These are phyloP conservation scores for Diprion similis DNA, from an alignment of 1,140 invertebrate genomes.

Conservation along the genomic window DNA sequence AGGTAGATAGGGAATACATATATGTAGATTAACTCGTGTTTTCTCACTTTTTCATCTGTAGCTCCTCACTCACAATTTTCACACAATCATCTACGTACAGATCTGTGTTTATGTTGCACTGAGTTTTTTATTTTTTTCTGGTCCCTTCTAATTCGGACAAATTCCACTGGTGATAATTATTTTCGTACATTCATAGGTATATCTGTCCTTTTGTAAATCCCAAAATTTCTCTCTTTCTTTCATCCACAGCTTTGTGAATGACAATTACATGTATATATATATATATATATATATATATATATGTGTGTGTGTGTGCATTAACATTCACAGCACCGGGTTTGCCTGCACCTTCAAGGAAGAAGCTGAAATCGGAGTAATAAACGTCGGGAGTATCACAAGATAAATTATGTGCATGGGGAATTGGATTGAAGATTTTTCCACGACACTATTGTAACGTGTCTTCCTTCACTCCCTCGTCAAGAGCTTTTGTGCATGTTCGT, in stretches of 20 bases:
- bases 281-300: background rate
- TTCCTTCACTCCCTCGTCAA: background rate
- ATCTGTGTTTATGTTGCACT: no score
- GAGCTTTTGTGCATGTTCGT: background rate
- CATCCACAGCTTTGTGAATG: background rate
- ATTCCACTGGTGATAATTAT: no score
- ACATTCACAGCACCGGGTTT: background rate
- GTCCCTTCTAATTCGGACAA: background rate
- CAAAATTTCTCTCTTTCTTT: no score
- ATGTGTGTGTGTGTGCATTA: background rate
- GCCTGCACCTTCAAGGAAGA: background rate
- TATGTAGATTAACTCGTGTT: background rate
- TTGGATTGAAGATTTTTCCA: background rate
- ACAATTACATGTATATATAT: background rate
- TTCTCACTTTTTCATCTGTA: no score
- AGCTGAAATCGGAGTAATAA: background rate
- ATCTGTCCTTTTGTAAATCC: no score
- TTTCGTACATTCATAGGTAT: no score
- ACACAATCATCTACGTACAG: no score
- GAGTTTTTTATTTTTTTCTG: no score
- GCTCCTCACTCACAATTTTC: no score
- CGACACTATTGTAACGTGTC: background rate
- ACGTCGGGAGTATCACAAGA: constrained; percentile 28
- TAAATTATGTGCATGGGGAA: background rate
- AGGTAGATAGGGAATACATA: background rate